phyloP scores from a whole-genome alignment of 2,888 invertebrate genomes.

The Dione juno region DNA sequence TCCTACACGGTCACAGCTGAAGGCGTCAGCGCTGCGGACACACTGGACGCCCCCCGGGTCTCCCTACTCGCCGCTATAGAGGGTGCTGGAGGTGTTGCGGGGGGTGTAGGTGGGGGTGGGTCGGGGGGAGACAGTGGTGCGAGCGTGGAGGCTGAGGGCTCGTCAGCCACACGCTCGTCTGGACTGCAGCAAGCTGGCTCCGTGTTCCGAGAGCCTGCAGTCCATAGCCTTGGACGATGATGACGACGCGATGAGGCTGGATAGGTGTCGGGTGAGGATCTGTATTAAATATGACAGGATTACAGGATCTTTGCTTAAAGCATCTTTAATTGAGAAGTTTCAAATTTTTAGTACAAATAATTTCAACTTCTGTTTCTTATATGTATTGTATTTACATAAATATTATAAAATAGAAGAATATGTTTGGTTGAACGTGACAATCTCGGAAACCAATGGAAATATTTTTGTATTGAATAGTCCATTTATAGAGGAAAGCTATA shows the following conservation, averaged over 20 bases:
- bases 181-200: conserved; percentile 95
- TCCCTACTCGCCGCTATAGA: conserved; percentile 83
- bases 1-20: conserved; percentile 89
- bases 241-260: conserved; percentile 91
- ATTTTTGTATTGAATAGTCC: too few relatives aligned
- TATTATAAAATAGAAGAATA: too few relatives aligned
- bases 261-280: conserved; percentile 66
- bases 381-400: too few relatives aligned
- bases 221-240: conserved; percentile 96
- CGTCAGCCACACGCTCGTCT: conserved; percentile 89
- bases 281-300: too few relatives aligned
- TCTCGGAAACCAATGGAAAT: too few relatives aligned
- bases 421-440: too few relatives aligned
- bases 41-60: conserved; percentile 84
- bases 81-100: not conserved
- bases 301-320: too few relatives aligned
- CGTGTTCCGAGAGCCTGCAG: conserved; percentile 95
- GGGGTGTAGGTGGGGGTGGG: conserved; percentile 7
- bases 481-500: too few relatives aligned
- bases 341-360: too few relatives aligned
- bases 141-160: conserved; percentile 91
- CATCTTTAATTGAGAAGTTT: too few relatives aligned
- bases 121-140: conserved; percentile 89
- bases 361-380: too few relatives aligned
- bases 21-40: conserved; percentile 89